phyloP scores from a whole-genome alignment of 2,113 vertebrate genomes.

The Conger conger region DNA sequence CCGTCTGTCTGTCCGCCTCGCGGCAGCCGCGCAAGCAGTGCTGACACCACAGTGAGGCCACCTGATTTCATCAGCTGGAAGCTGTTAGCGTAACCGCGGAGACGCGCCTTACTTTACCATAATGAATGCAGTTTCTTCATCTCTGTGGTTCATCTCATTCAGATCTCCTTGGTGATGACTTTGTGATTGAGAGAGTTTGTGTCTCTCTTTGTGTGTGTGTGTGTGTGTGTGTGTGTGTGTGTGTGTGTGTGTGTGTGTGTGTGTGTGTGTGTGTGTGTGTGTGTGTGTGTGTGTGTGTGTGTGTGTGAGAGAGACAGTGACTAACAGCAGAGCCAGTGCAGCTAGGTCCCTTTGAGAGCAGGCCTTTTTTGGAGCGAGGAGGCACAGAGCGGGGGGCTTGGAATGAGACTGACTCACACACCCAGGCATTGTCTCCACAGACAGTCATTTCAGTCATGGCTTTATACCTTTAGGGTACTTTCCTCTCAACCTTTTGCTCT shows the following conservation, averaged over 20 bases:
- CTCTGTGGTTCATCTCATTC: neutral
- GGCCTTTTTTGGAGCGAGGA: constrained; percentile 42
- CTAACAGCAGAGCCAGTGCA: constrained; percentile 11
- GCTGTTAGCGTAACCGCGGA: neutral
- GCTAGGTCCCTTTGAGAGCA: constrained; percentile 17
- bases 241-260: neutral
- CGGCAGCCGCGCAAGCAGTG: neutral
- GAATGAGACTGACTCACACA: constrained; percentile 41
- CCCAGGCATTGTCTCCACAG: constrained; percentile 46
- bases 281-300: constrained; percentile 6
- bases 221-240: neutral
- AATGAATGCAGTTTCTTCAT: neutral
- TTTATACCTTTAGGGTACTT: neutral
- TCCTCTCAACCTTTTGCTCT: neutral
- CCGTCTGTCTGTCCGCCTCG: neutral
- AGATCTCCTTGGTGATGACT: neutral
- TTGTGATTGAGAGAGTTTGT: too few species aligned
- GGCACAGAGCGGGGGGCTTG: constrained; percentile 32
- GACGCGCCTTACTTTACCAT: neutral
- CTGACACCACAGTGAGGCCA: neutral
- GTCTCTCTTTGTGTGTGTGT: too few species aligned
- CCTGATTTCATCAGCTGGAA: constrained; percentile 2
- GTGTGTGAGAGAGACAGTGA: constrained; percentile 11
- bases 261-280: neutral
- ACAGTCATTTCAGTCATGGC: constrained; percentile 10